These are phyloP conservation scores for Himalopsyche kuldschensis DNA, from an alignment of 2,888 invertebrate genomes.

Conservation along the genomic window DNA sequence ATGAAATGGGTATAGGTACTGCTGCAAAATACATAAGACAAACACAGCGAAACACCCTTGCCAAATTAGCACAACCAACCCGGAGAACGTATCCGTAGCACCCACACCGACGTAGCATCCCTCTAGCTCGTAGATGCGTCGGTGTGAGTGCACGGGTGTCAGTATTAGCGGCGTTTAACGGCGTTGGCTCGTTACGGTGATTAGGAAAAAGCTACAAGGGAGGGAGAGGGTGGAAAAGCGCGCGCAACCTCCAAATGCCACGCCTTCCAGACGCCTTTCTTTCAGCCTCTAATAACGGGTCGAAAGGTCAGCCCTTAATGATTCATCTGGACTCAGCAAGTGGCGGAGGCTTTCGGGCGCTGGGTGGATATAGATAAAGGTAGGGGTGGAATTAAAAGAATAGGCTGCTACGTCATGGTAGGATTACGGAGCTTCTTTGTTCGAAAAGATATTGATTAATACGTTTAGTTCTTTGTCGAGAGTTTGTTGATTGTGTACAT, in stretches of 20 bases:
- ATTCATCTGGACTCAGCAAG: not conserved
- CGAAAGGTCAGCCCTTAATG: not conserved
- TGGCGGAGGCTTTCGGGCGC: constrained; percentile 4
- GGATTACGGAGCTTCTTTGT: not conserved
- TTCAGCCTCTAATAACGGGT: not conserved
- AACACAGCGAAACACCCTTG: not conserved
- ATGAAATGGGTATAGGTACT: not conserved
- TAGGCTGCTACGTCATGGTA: not conserved
- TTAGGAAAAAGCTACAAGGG: constrained; percentile 20
- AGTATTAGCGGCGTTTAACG: constrained; percentile 38
- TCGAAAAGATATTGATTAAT: not conserved
- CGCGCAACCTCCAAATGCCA: constrained; percentile 38
- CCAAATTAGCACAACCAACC: constrained; percentile 1
- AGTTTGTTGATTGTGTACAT: not conserved
- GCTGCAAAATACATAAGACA: not conserved
- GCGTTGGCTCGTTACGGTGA: constrained; percentile 39
- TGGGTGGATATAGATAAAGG: not conserved
- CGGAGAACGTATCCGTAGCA: not conserved
- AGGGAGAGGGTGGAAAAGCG: constrained; percentile 23
- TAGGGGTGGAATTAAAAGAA: constrained; percentile 9
- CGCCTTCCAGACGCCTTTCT: constrained; percentile 24
- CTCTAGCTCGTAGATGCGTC: constrained; percentile 10
- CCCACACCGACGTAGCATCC: not conserved
- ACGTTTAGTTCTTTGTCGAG: not conserved
- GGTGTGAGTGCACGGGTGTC: constrained; percentile 19